phyloP scores from a whole-genome alignment of 2,797 vertebrate species.

The Pangasius macronema region DNA sequence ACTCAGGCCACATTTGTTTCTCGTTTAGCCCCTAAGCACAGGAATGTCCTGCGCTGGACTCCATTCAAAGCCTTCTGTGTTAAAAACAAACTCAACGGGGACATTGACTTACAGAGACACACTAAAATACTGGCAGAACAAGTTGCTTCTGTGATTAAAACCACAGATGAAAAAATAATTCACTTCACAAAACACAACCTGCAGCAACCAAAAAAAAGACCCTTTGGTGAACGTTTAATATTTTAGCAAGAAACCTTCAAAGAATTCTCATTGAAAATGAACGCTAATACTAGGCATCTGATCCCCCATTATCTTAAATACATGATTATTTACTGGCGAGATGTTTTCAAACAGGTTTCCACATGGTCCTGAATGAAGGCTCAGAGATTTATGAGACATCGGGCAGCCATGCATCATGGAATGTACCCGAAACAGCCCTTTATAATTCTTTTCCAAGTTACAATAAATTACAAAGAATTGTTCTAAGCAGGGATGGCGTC shows the following conservation, averaged over 20 bases:
- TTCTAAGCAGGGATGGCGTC: background rate
- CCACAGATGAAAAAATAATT: slow-evolving; percentile 24
- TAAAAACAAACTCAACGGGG: slow-evolving; percentile 17
- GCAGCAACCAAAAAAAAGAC: background rate
- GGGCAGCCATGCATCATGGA: slow-evolving; percentile 45
- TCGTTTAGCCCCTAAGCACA: slow-evolving; percentile 49
- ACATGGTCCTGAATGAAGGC: slow-evolving; percentile 41
- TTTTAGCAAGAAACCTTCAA: background rate
- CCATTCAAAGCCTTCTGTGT: slow-evolving; percentile 42
- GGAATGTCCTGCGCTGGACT: slow-evolving; percentile 51
- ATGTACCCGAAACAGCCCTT: slow-evolving; percentile 41
- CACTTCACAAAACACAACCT: background rate
- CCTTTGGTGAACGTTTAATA: background rate
- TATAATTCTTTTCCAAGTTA: slow-evolving; percentile 1
- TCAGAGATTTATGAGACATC: slow-evolving; percentile 35
- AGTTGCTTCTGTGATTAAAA: slow-evolving; percentile 23
- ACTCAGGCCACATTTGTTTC: slow-evolving; percentile 58
- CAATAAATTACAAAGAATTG: background rate
- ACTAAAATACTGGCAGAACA: slow-evolving; percentile 7
- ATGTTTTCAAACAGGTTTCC: slow-evolving; percentile 40
- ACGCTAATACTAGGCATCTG: background rate
- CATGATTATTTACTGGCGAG: background rate
- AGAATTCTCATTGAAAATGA: background rate
- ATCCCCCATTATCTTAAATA: background rate
- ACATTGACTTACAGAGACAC: slow-evolving; percentile 26